phyloP scores from a whole-genome alignment of 2,797 vertebrate species.

The Gephyroberyx darwinii region DNA sequence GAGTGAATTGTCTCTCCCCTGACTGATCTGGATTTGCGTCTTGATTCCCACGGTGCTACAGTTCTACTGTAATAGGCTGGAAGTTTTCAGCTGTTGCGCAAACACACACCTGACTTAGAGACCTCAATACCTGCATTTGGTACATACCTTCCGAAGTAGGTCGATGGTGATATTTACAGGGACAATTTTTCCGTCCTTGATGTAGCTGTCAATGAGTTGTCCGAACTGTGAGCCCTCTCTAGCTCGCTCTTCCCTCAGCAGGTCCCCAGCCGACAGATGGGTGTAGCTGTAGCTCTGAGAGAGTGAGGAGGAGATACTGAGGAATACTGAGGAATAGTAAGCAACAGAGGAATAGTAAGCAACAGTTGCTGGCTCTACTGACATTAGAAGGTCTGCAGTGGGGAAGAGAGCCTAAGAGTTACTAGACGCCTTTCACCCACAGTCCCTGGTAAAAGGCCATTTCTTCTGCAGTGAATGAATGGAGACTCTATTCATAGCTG shows the following conservation, averaged over 20 bases:
- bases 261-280: conserved; percentile 95
- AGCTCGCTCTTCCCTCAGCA: conserved; percentile 91
- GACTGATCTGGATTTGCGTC: too few relatives aligned
- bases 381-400: background rate
- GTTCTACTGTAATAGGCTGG: too few relatives aligned
- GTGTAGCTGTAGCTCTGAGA: conserved; percentile 91
- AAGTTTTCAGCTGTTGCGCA: too few relatives aligned
- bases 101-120: conserved; percentile 4
- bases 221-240: conserved; percentile 89
- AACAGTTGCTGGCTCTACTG: background rate
- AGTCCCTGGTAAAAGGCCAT: conserved; percentile 3
- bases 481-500: conserved; percentile 42
- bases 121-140: background rate
- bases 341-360: background rate
- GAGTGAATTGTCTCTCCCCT: too few relatives aligned
- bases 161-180: conserved; percentile 97
- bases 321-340: background rate
- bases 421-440: conserved; percentile 1
- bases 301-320: too few relatives aligned
- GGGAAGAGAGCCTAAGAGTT: background rate
- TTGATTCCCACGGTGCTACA: too few relatives aligned
- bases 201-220: conserved; percentile 91
- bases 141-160: conserved; percentile 89
- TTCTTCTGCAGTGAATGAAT: conserved; percentile 56
- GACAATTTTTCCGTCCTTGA: conserved; percentile 96